phyloP scores from a whole-genome alignment of 2,797 vertebrate species.

The Phyllotis vaccarum region DNA sequence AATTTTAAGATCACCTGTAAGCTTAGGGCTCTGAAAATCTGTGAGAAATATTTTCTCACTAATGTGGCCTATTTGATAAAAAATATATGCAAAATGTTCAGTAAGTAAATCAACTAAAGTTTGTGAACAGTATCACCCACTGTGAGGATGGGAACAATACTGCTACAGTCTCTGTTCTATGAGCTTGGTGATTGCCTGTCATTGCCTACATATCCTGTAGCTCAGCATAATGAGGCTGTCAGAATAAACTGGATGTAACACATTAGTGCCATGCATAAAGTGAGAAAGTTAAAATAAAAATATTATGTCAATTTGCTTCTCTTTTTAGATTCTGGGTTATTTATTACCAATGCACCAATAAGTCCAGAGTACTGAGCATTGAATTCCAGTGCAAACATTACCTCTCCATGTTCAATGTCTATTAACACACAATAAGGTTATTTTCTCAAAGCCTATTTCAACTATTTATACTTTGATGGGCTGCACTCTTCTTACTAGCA shows the following conservation, averaged over 20 bases:
- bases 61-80: neutral
- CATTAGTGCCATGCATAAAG: neutral
- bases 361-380: neutral
- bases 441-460: neutral
- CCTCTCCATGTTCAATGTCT: neutral
- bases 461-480: neutral
- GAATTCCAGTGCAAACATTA: neutral
- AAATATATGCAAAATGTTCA: neutral
- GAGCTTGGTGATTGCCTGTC: neutral
- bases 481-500: neutral
- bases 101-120: neutral
- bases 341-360: neutral
- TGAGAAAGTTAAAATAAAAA: neutral
- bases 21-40: neutral
- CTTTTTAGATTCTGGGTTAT: neutral
- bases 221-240: neutral
- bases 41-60: neutral
- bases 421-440: neutral
- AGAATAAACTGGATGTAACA: neutral
- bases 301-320: neutral
- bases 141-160: neutral
- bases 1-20: neutral
- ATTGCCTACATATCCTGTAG: neutral
- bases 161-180: neutral
- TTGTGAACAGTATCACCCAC: neutral